phyloP scores from a whole-genome alignment of 2,888 invertebrate species.

The Noctuana brunneofusca region DNA sequence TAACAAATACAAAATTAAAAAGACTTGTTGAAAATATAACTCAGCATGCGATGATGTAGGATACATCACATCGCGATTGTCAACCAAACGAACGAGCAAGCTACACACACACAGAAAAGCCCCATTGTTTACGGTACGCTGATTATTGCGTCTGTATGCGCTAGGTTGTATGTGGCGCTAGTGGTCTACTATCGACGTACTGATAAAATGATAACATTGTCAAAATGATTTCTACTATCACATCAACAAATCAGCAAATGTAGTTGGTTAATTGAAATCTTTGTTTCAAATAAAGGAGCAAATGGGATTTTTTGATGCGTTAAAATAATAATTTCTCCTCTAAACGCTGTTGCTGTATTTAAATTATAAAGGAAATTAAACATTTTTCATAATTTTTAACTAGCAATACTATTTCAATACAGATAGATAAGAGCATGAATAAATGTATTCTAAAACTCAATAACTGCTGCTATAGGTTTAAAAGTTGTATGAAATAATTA shows the following conservation, averaged over 20 bases:
- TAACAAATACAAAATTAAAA: slow-evolving; percentile 78
- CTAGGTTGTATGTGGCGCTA: slow-evolving; percentile 57
- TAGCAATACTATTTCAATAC: background rate
- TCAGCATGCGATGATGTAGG: slow-evolving; percentile 82
- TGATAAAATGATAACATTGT: slow-evolving; percentile 79
- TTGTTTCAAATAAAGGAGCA: background rate
- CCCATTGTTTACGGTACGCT: slow-evolving; percentile 76
- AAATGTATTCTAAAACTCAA: background rate
- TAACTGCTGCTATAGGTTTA: background rate
- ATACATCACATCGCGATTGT: slow-evolving; percentile 83
- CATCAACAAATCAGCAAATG: slow-evolving; percentile 31
- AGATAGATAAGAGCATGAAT: no score
- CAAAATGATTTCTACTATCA: slow-evolving; percentile 55
- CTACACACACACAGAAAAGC: slow-evolving; percentile 69
- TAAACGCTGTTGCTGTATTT: background rate
- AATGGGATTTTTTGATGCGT: background rate
- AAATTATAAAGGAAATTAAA: background rate
- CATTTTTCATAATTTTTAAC: background rate
- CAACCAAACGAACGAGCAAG: slow-evolving; percentile 80
- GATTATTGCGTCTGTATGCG: slow-evolving; percentile 63
- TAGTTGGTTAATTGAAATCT: background rate
- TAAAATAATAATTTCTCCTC: background rate
- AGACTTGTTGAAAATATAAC: slow-evolving; percentile 79
- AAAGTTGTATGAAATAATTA: background rate
- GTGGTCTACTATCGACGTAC: slow-evolving; percentile 61